A percentile compares a stretch with the other conserved stretches of the same genome.
Conservation (phyloP, 2,797 vertebrate species). For the Macropus fuliginosus region DNA sequence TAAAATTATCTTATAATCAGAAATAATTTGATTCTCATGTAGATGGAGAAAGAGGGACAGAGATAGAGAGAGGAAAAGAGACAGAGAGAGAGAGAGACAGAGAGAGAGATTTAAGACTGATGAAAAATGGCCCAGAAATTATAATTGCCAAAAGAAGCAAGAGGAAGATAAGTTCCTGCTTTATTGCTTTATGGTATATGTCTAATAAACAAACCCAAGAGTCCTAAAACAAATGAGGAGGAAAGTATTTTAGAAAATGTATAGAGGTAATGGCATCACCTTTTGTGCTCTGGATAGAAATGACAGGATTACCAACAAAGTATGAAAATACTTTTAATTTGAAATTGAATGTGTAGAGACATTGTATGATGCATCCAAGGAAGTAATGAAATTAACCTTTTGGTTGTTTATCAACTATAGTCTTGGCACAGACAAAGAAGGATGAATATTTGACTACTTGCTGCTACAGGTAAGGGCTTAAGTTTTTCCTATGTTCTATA, state of each 20-base stretch:
- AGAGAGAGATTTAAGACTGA: background rate
- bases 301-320: conserved; percentile 10
- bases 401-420: background rate
- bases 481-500: background rate
- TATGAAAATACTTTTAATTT: conserved; percentile 44
- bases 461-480: background rate
- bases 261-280: conserved; percentile 30
- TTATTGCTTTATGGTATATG: conserved; percentile 47
- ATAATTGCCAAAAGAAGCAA: conserved; percentile 31
- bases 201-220: conserved; percentile 49
- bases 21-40: conserved; percentile 29
- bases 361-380: background rate
- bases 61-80: background rate
- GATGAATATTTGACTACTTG: conserved; percentile 1
- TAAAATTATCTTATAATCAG: conserved; percentile 25
- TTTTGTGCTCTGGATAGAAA: conserved; percentile 30
- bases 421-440: background rate
- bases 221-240: conserved; percentile 4
- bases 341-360: conserved; percentile 26
- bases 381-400: conserved; percentile 7
- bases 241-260: conserved; percentile 43
- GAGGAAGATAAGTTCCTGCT: conserved; percentile 13
- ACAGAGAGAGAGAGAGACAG: background rate
- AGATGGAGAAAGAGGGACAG: background rate
- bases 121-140: conserved; percentile 11